Base-by-base conservation (phyloP, 2,888 invertebrate species). In the Drosophila austrosaltans region DNA sequence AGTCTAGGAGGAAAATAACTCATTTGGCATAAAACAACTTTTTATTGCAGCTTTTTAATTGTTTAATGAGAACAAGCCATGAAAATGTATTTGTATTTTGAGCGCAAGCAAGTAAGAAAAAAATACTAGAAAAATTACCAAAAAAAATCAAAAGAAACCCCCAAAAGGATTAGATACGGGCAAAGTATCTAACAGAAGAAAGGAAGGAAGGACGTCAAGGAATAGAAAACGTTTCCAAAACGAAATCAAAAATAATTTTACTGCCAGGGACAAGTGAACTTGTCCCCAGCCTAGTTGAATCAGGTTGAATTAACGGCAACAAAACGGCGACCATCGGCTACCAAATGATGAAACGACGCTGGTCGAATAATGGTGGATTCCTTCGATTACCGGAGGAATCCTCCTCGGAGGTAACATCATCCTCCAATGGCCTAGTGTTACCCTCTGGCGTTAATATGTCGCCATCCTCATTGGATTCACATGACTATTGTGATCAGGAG, bases 401-500 rank as follows among this genome's bases (percentile, higher is more conserved):
- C 78, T 94, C 95, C 75, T 95, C 96, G 91, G 96, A 96, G 92
- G 95, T 96, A 62, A 96, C 96, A 40, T 96, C 96, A 61, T 96
- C 96, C 56, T 91, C 92, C 48, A 92, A 91, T 54, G 93, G 93
- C 25, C 93, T 96, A 59, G 95, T 95, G 76, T 93, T 96, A 92
- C 83, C 91, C 53, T 94, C 95, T 84, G 95, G 95, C 76, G 95
- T 96, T 92, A 95, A 95, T 89, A 96, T 96, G 95, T 96, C 95
- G 88, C 96, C 96, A 59, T 95, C 96, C 76, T 95, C 96, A 59
- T 93, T 96, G 78, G 92, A 92, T 66, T 96, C 96, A 79, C 95
- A 96, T 22, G 96, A 96, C 82, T 96, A 96, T 91, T 95, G 95
- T 73, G 96, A 96, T 87, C 94, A 96, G 78, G 97, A 97, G 90